Conservation (phyloP, 2,113 vertebrate genomes). For the Pachypanchax playfairii region DNA sequence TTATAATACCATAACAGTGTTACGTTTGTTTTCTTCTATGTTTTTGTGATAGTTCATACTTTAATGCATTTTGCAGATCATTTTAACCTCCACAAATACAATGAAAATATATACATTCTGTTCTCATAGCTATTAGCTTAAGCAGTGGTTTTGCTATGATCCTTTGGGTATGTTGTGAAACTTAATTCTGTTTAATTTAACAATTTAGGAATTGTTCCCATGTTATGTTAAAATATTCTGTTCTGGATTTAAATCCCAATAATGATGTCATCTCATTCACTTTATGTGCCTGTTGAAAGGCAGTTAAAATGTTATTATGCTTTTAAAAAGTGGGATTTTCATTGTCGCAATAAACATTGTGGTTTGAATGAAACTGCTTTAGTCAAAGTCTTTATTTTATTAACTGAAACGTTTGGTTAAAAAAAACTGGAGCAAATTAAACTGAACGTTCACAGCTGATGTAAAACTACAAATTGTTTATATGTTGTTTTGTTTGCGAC, state of each 20-base stretch:
- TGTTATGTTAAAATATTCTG: not conserved
- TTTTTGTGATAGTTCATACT: conserved; percentile 4
- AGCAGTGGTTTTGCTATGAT: not conserved
- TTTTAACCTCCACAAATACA: conserved; percentile 8
- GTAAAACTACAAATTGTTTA: too few species aligned
- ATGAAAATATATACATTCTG: too few species aligned
- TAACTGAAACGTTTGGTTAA: too few species aligned
- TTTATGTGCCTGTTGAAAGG: not conserved
- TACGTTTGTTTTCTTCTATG: conserved; percentile 33
- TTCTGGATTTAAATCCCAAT: not conserved
- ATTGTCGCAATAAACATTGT: too few species aligned
- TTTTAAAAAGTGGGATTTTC: conserved; percentile 1
- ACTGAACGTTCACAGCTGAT: too few species aligned
- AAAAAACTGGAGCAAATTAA: too few species aligned
- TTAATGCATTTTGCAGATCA: not conserved
- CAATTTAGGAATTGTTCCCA: not conserved
- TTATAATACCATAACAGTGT: conserved; percentile 63
- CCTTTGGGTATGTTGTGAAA: not conserved
- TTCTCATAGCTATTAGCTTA: too few species aligned
- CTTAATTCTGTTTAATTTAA: conserved; percentile 6
- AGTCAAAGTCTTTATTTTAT: too few species aligned
- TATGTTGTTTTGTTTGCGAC: too few species aligned
- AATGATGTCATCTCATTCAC: not conserved
- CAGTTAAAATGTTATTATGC: not conserved
- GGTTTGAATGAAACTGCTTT: too few species aligned